Base-by-base conservation (phyloP, 2,797 vertebrate species). In the Melopsittacus undulatus region DNA sequence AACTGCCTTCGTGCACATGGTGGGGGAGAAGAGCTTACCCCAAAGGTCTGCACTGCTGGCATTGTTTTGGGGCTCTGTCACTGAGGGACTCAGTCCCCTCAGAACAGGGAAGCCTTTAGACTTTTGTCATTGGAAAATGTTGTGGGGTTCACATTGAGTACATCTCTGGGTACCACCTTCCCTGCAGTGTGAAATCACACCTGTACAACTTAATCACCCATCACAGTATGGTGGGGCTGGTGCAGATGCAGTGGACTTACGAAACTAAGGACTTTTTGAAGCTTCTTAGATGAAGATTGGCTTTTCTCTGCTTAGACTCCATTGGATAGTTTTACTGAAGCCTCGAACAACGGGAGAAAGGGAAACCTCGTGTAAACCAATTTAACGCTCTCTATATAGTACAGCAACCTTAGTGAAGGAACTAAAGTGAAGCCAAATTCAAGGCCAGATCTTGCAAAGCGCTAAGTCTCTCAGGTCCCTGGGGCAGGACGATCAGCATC, bases 1-100 rank as follows among this genome's bases (percentile, higher is more conserved):
- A 85, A 32, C 38, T 11, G 8, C 30, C 23, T 18, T 76, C 1
- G 2, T 49, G 27, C 27, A 49, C 1, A 0, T 16, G 36, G 27
- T 78, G 13, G 24, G 7, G 11, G 49, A 85, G 48, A 79, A 73
- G 19, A 85, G 12, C 24, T 67, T 49, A 74, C 42, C 18, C 18
- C 30, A 46, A 57, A 82, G 9, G 20, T 67, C 15, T 64, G 24
- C 18, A n/a, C 56, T 79, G 26, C 34, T 72, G 48, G 30, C 18
- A 12, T 54, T 57, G 36, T n/a, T 77, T 26, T 5, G 51, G 61
- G 9, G 17, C 32, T 15, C n/a, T 68, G 7, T 43, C 32, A 42
- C 40, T 62, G 59, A 66, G 49, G 26, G n/a, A 30, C 38, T 82
- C 43, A 1, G 4, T 30, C 13, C 14, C 7, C n/a, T 64, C 5